These are phyloP conservation scores for Lamprotornis superbus DNA, from an alignment of 2,113 vertebrate genomes.

Conservation along the genomic window DNA sequence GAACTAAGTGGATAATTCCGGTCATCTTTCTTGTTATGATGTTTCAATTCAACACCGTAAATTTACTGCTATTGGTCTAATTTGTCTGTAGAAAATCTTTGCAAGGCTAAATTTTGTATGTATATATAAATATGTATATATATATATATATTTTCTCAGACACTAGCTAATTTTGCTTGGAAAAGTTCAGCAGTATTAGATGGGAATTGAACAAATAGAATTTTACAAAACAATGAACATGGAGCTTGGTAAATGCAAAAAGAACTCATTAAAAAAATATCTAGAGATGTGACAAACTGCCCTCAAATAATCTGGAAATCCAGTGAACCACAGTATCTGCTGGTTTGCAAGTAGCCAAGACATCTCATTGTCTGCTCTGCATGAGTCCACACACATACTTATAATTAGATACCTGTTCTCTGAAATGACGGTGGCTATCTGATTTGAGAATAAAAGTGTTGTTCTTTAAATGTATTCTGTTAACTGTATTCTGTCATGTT, in stretches of 20 bases:
- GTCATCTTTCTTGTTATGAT: constrained; percentile 67
- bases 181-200: not conserved
- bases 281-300: constrained; percentile 36
- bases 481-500: constrained; percentile 43
- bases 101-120: not conserved
- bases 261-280: constrained; percentile 49
- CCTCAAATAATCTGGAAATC: constrained; percentile 36
- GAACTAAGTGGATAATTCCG: constrained; percentile 69
- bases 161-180: not conserved
- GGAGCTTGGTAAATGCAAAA: constrained; percentile 28
- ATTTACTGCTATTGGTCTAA: constrained; percentile 55
- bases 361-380: constrained; percentile 38
- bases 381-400: constrained; percentile 32
- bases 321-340: constrained; percentile 45
- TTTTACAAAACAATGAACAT: constrained; percentile 1
- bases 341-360: constrained; percentile 45
- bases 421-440: constrained; percentile 9
- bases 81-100: constrained; percentile 35
- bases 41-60: constrained; percentile 41
- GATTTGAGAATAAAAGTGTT: constrained; percentile 44
- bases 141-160: not conserved
- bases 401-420: constrained; percentile 58
- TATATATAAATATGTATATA: no score
- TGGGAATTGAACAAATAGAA: not conserved
- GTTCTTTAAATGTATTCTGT: constrained; percentile 53